Evolutionary conservation across 37 sponge, comb jelly and placozoan genomes (phyloP), one percentile per base, ranked within the genome.

Genomic region (Eunapius fragilis): DNA sequence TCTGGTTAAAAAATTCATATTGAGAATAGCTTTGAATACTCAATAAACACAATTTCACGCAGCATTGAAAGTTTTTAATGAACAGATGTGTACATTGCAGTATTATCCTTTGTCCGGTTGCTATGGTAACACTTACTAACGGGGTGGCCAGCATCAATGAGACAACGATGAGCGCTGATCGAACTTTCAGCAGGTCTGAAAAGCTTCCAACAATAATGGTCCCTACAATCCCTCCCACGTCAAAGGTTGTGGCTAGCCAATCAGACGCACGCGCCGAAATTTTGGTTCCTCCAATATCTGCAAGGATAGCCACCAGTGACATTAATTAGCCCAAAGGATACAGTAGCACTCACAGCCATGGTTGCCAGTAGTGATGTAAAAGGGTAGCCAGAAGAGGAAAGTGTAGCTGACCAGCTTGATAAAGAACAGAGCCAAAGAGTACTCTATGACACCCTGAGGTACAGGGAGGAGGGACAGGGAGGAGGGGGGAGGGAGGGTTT

Each of bases 351-450:
- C 35, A 35, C 76, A 76, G 76, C 76, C 76, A 76, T 37, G 32
- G 76, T 37, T 76, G 76, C 34, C 34, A 19, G 34, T 76, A 22
- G 73, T 89, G 41, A 95, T 77, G 72, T 89, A 96, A 72, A 82
- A 88, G 9, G 96, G 96, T 6, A 96, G 90, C 96, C 96, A 96
- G 74, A 84, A 93, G 75, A 96, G 89, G 81, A 96, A 93, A 2
- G 95, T 91, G 76, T 96, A 96, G 58, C 86, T 70, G 73, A 96
- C 95, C 37, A 94, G 76, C 48, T 96, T 96, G 34, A 69, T 76
- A 70, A 91, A 93, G 82, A 96, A 96, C 37, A 93, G 87, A 80
- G 92, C 86, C n/a, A 93, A 23, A 28, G 96, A 87, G 77, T 83
- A 91, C 38, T 94, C 94, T 27, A 92, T 77, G 25, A 96, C 87